Percentiles rank a stretch among this genome's conserved stretches.
Conservation (phyloP, 2,797 vertebrate species). For the Danio kyathit region DNA sequence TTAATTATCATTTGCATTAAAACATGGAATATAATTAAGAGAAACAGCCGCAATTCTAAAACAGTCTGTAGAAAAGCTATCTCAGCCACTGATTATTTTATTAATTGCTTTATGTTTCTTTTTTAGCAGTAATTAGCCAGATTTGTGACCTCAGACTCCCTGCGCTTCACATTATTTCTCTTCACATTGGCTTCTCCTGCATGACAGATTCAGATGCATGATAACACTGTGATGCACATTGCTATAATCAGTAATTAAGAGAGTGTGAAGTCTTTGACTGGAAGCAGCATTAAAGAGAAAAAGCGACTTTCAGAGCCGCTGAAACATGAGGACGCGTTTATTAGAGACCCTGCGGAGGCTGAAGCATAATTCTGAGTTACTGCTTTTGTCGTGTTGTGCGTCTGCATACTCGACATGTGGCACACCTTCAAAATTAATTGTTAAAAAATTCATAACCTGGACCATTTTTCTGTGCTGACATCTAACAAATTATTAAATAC, state of each 20-base stretch:
- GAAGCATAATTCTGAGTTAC: constrained; percentile 37
- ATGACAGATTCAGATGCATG: constrained; percentile 31
- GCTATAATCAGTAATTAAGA: constrained; percentile 56
- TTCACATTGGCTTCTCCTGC: constrained; percentile 14
- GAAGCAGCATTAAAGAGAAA: constrained; percentile 42
- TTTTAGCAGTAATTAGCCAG: constrained; percentile 79
- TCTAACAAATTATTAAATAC: constrained; percentile 44
- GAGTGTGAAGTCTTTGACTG: constrained; percentile 36
- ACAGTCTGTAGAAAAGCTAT: constrained; percentile 44
- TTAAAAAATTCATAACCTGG: constrained; percentile 41
- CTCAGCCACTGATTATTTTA: constrained; percentile 75
- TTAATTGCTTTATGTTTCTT: constrained; percentile 81
- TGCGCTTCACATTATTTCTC: constrained; percentile 32
- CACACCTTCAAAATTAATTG: constrained; percentile 38
- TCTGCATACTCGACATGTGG: neutral
- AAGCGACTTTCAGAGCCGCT: no score
- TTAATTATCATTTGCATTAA: constrained; percentile 48
- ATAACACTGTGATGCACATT: constrained; percentile 48
- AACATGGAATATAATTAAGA: constrained; percentile 49
- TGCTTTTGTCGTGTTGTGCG: constrained; percentile 26
- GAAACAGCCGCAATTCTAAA: constrained; percentile 27
- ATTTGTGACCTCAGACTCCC: constrained; percentile 79
- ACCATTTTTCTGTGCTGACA: constrained; percentile 16
- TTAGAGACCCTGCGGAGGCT: constrained; percentile 36
- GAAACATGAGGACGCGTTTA: constrained; percentile 34